Base-by-base conservation (phyloP, 2,797 vertebrate genomes). In the Mus spretus region DNA sequence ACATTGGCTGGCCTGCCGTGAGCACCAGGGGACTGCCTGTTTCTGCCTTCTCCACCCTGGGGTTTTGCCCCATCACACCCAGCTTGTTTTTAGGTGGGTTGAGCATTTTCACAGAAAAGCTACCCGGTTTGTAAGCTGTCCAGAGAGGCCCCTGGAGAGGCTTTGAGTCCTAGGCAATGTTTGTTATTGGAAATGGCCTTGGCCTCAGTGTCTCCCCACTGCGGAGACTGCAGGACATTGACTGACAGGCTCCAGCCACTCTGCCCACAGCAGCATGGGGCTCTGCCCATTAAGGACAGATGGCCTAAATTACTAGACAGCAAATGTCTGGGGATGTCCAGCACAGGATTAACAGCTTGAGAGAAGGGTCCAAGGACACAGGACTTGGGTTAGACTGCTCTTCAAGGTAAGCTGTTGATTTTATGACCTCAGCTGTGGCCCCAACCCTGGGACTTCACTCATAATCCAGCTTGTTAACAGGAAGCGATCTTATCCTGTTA, bases 401-500 rank as follows among this genome's bases (percentile, higher is more conserved):
- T 89, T 79, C 24, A 31, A 95, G 50, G 95, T 93, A 91, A 97
- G 93, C 96, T 95, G 90, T 91, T 95, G 91, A 97, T 93, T 95
- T 89, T 59, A 8, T 95, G 90, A 96, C 97, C 97, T 91, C 88
- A 79, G 84, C 80, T 89, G 84, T 81, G 13, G 15, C 91, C 92
- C 70, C 77, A 89, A 31, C 92, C 86, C 87, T 0, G 44, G 93
- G 97, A 94, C 91, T 97, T 96, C 91, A 91, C 94, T 97, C 91
- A 90, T 91, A 91, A 74, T 89, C 92, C 95, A 84, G 91, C 89
- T 93, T 96, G 97, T 97, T 97, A 97, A 96, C 96, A 96, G 40
- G n/a, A 53, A 96, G 92, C 40, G 92, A 97, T 97, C 96, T 97
- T 97, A 96, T 96, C 97, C 90, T 95, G 92, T 96, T 96, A 96